Percentiles rank a stretch among this genome's conserved stretches.
phyloP scores from a whole-genome alignment of 2,888 invertebrate genomes.

The Thera britannica region DNA sequence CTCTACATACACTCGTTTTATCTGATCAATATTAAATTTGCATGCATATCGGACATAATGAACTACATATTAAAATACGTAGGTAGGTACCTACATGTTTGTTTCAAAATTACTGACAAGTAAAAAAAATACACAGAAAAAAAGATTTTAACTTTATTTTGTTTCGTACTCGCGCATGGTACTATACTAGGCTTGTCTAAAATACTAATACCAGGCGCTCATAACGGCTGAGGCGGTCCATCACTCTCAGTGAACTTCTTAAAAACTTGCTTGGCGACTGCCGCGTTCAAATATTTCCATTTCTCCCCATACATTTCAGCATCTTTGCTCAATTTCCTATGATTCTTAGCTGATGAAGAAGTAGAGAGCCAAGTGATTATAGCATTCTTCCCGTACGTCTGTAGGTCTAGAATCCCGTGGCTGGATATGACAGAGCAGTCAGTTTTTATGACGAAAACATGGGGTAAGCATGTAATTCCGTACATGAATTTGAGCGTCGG shows the following conservation, averaged over 20 bases:
- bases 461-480: conserved; percentile 63
- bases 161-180: no score
- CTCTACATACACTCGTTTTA: no score
- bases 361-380: conserved; percentile 68
- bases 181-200: not conserved
- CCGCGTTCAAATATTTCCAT: conserved; percentile 63
- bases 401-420: conserved; percentile 66
- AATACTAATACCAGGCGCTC: conserved; percentile 20
- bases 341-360: conserved; percentile 42
- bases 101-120: no score
- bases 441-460: conserved; percentile 58
- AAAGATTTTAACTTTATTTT: no score
- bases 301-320: conserved; percentile 57
- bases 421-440: conserved; percentile 63
- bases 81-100: no score
- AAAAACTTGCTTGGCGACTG: conserved; percentile 48
- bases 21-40: no score
- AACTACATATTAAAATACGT: no score
- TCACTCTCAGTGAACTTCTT: conserved; percentile 48
- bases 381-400: conserved; percentile 69
- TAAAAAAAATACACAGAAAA: no score
- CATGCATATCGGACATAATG: no score
- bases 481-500: conserved; percentile 60
- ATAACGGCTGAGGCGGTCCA: conserved; percentile 22
- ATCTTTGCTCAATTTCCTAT: conserved; percentile 59